These are phyloP conservation scores for Oplegnathus fasciatus DNA, from an alignment of 2,113 vertebrate species.

Conservation along the genomic window DNA sequence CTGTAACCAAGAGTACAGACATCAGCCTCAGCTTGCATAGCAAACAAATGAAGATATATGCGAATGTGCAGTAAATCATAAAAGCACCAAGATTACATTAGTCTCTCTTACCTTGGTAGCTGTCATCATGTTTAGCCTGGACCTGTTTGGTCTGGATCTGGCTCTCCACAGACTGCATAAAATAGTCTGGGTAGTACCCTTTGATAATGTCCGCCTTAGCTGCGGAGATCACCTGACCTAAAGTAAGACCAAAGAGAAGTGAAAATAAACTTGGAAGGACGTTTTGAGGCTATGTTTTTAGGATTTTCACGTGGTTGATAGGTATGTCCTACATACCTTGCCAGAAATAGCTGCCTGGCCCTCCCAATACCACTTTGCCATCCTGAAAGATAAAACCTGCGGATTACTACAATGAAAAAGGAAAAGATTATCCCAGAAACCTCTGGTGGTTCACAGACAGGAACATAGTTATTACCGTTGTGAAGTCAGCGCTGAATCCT, in stretches of 20 bases:
- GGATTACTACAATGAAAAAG: conserved; percentile 33
- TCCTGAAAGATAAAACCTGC: conserved; percentile 80
- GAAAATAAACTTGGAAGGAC: background rate
- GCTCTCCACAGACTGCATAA: conserved; percentile 86
- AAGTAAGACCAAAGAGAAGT: conserved; percentile 13
- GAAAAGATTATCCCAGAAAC: background rate
- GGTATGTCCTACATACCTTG: conserved; percentile 85
- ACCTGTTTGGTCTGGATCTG: conserved; percentile 89
- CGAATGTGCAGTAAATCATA: background rate
- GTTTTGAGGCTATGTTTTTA: background rate
- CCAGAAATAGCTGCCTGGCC: conserved; percentile 94
- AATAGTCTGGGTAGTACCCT: conserved; percentile 88
- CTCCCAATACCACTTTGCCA: conserved; percentile 91
- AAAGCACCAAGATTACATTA: background rate
- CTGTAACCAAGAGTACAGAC: conserved; percentile 67
- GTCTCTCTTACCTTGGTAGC: conserved; percentile 88
- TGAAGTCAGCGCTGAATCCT: conserved; percentile 94
- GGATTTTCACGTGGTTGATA: background rate
- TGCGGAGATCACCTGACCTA: conserved; percentile 92
- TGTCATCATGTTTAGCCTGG: conserved; percentile 86
- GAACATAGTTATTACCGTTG: conserved; percentile 83
- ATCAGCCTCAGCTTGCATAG: background rate
- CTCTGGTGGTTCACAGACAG: background rate
- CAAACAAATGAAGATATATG: background rate
- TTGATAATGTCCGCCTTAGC: conserved; percentile 88